Conservation (phyloP, 2,888 invertebrate genomes). For the Acleris laterana region DNA sequence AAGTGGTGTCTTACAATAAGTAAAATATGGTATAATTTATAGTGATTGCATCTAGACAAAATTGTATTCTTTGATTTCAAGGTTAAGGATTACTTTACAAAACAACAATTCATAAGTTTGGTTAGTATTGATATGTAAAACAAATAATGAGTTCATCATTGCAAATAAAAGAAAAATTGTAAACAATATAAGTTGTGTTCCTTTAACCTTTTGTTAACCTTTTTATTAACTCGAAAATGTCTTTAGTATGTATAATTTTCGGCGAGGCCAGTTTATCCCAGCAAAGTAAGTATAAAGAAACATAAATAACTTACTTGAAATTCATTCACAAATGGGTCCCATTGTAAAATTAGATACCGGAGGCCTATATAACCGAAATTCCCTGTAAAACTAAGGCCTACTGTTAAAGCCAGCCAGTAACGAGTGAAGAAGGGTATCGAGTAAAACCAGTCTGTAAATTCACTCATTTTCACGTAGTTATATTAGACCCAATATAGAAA, state of each 20-base stretch:
- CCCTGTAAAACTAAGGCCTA: slow-evolving; percentile 92
- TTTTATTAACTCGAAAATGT: neutral
- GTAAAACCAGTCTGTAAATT: slow-evolving; percentile 92
- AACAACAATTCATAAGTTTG: no score
- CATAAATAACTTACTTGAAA: slow-evolving; percentile 7
- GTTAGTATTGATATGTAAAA: no score
- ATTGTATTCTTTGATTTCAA: no score
- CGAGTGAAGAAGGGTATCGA: slow-evolving; percentile 96
- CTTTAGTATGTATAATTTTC: neutral
- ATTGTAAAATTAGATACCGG: slow-evolving; percentile 88
- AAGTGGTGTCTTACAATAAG: no score
- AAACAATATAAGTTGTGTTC: no score
- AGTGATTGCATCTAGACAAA: no score
- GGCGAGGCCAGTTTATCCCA: neutral
- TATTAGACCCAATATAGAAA: neutral
- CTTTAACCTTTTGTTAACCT: neutral
- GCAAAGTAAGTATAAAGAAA: neutral
- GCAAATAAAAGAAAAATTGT: no score
- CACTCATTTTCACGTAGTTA: slow-evolving; percentile 88
- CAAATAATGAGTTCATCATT: no score
- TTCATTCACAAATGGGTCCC: slow-evolving; percentile 88
- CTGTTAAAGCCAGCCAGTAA: slow-evolving; percentile 96
- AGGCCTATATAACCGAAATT: slow-evolving; percentile 92
- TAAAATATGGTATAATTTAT: no score
- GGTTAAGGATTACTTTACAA: no score